Evolutionary conservation across 2,888 invertebrate genomes (phyloP), one percentile per base, ranked within the genome.

Genomic region (Nomada flava): DNA sequence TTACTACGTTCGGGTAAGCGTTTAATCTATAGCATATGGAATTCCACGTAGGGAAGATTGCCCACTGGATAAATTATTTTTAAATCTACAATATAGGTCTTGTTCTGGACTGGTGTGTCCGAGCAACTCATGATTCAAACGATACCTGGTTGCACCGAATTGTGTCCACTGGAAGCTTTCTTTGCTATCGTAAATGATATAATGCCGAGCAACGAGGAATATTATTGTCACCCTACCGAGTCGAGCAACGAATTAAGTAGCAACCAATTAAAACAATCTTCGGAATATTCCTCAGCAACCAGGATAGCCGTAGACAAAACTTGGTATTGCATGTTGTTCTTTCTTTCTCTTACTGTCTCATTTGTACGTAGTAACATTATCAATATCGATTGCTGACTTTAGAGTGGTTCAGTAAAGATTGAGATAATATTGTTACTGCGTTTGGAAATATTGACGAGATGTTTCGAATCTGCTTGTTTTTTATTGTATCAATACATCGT

Each of bases 151-250:
- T 94, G 94, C 85, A 76, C 82, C 1, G 90, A 92, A 52, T 77
- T 90, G 13, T 94, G 94, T 83, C 93, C 94, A 10, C 87, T 94
- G 18, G 91, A 93, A 15, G 82, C 91, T 26, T 94, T 94, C 84
- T 85, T 92, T n/a, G 36, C 68, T 2, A 83, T 94, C 47, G 88
- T 93, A 23, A 86, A 85, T 36, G 88, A 91, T 59, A 88, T 93
- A 68, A 88, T 91, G 62, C 92, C 94, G 1, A 85, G 71, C 57
- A 90, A 93, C 73, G 89, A 87, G 9, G 91, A 92, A 55, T 91
- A 90, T 78, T 77, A 86, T 77, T 90, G 89, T 52, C 71, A 62
- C 1, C 62, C 29, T 29, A 36, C 26, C 20, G 74, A 70, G 11
- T 68, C 29, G 36, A n/a, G 23, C 7, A 59, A 75, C 0, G 20